Conservation (phyloP, 2,113 vertebrate species). For the Anoura caudifer region DNA sequence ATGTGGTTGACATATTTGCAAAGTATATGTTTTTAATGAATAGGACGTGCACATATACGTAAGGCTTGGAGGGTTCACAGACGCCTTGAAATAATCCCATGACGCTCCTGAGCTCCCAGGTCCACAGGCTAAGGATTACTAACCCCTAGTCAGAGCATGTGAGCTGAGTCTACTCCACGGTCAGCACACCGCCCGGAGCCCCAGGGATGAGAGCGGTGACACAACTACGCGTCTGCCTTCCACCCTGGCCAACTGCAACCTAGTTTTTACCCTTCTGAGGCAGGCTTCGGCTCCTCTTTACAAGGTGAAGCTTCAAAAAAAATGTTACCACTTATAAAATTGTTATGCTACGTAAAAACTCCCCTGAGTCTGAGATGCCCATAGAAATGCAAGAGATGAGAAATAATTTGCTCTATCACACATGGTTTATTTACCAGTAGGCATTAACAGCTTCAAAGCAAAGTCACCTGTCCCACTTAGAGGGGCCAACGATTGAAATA, state of each 20-base stretch:
- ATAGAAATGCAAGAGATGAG: constrained; percentile 28
- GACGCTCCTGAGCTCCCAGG: not conserved
- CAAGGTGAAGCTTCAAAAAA: not conserved
- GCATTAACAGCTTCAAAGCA: constrained; percentile 10
- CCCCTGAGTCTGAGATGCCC: not conserved
- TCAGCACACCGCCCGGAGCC: not conserved
- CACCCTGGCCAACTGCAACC: not conserved
- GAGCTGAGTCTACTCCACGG: not conserved
- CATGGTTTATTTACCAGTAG: not conserved
- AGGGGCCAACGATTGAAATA: not conserved
- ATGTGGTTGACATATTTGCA: not conserved
- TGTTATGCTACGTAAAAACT: constrained; percentile 31
- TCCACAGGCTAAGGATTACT: not conserved
- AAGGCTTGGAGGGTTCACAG: not conserved
- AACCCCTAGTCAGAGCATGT: not conserved
- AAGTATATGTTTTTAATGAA: not conserved
- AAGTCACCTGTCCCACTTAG: not conserved
- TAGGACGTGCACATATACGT: not conserved
- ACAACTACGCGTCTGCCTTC: not conserved
- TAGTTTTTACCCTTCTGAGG: not conserved
- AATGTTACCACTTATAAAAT: constrained; percentile 27
- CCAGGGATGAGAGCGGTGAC: not conserved
- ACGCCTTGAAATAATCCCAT: not conserved
- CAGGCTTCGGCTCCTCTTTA: constrained; percentile 7
- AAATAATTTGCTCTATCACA: not conserved